Percentiles rank a stretch among this genome's conserved stretches.
Conservation (phyloP, 2,888 invertebrate species). For the Euplagia quadripunctaria region DNA sequence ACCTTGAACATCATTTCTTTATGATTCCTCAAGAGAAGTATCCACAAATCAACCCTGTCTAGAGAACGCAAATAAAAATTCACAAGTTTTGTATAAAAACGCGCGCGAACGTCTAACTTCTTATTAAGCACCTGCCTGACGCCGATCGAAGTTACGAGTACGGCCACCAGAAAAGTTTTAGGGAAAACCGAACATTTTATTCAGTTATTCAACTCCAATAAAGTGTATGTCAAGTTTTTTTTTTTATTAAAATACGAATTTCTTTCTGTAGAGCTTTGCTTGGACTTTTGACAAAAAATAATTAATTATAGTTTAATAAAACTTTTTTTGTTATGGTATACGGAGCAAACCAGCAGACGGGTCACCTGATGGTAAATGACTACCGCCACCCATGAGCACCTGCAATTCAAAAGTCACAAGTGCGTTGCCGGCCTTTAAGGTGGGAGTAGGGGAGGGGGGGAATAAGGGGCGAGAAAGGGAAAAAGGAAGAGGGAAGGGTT, state of each 20-base stretch:
- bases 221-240: constrained; percentile 28
- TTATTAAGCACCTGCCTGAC: constrained; percentile 18
- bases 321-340: too few species aligned
- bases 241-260: constrained; percentile 42
- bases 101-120: not conserved
- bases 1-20: not conserved
- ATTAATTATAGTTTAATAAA: too few species aligned
- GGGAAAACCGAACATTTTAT: constrained; percentile 36
- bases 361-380: too few species aligned
- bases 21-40: not conserved
- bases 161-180: constrained; percentile 30
- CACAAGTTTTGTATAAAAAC: not conserved
- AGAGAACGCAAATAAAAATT: not conserved
- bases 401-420: too few species aligned
- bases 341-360: too few species aligned
- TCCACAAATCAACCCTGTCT: constrained; percentile 9
- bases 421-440: too few species aligned
- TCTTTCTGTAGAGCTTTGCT: not conserved
- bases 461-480: too few species aligned
- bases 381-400: too few species aligned
- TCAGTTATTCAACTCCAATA: constrained; percentile 30
- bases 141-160: constrained; percentile 12
- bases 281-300: not conserved
- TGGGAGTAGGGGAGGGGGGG: too few species aligned
- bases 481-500: too few species aligned